phyloP scores from a whole-genome alignment of 2,797 vertebrate species.

The Carcharodon carcharias region DNA sequence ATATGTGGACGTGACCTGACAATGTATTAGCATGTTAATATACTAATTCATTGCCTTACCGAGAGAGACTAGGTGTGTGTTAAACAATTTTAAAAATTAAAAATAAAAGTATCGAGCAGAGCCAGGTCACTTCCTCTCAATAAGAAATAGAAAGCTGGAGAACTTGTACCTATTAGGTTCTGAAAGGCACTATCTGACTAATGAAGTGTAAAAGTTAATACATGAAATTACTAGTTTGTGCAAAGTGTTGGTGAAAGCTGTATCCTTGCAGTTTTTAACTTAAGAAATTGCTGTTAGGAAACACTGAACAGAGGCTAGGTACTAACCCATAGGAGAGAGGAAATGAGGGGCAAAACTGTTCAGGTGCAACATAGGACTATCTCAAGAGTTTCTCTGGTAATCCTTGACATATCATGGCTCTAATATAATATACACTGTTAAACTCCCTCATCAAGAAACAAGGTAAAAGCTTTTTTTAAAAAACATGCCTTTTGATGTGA shows the following conservation, averaged over 20 bases:
- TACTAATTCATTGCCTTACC: not conserved
- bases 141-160: not conserved
- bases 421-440: not conserved
- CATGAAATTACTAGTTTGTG: not conserved
- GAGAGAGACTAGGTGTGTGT: not conserved
- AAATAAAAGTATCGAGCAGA: not conserved
- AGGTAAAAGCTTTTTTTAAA: not conserved
- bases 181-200: not conserved
- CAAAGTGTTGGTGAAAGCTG: not conserved
- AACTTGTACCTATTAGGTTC: not conserved
- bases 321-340: not conserved
- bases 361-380: not conserved
- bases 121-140: not conserved
- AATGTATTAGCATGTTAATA: not conserved
- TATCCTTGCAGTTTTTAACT: not conserved
- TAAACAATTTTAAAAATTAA: not conserved
- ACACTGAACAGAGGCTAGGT: not conserved
- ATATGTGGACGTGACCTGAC: not conserved
- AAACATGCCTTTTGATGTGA: not conserved
- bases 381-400: not conserved
- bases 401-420: not conserved
- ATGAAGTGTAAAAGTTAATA: not conserved
- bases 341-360: not conserved
- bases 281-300: not conserved
- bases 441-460: not conserved